phyloP scores from a whole-genome alignment of 2,113 vertebrate genomes.

The Dipodomys spectabilis region DNA sequence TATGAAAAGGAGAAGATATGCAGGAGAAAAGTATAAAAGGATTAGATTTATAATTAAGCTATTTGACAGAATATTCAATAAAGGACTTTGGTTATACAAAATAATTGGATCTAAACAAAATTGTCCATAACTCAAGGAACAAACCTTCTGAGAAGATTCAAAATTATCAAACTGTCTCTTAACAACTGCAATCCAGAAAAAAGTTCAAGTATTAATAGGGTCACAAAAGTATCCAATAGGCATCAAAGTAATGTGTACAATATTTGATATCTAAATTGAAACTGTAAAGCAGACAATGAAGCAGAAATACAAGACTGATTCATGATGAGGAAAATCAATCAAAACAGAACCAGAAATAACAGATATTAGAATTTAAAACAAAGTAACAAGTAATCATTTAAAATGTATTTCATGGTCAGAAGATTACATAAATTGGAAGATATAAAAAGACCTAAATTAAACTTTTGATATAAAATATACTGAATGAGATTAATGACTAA shows the following conservation, averaged over 20 bases:
- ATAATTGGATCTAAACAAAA: no score
- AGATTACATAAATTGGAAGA: neutral
- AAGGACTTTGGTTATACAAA: no score
- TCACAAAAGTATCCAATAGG: no score
- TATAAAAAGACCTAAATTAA: constrained; percentile 19
- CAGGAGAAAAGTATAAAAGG: no score
- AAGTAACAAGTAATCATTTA: neutral
- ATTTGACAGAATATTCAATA: neutral
- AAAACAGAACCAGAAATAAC: constrained; percentile 26
- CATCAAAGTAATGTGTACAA: no score
- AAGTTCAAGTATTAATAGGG: no score
- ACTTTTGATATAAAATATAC: constrained; percentile 46
- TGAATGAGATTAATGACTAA: neutral
- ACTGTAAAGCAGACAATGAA: neutral
- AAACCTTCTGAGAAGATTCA: no score
- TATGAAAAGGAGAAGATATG: no score
- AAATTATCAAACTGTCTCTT: no score
- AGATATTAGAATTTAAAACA: constrained; percentile 24
- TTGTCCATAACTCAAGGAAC: no score
- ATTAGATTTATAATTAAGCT: neutral
- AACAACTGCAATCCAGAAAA: no score
- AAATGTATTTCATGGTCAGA: constrained; percentile 1
- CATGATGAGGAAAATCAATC: constrained; percentile 1
- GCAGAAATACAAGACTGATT: neutral
- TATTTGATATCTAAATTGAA: no score